Evolutionary conservation across 2,888 invertebrate species (phyloP).

Genomic region (Tanytarsus gracilentus): DNA sequence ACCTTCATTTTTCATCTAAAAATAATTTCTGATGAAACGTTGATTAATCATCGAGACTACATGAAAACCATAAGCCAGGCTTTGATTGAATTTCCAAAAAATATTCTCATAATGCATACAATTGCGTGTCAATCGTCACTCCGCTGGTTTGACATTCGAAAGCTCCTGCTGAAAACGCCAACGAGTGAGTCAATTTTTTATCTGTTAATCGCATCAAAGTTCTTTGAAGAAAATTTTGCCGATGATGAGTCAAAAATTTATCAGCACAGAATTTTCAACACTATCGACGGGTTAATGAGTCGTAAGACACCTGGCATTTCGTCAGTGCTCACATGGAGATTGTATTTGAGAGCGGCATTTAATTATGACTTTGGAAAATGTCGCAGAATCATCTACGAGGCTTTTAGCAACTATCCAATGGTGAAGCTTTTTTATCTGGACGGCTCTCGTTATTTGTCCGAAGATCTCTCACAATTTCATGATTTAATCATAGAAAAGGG

Average conservation of each 20-base stretch:
- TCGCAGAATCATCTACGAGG: slow-evolving; percentile 44
- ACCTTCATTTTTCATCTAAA: slow-evolving; percentile 35
- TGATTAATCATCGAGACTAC: slow-evolving; percentile 30
- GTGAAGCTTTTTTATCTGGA: slow-evolving; percentile 48
- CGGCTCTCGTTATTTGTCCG: slow-evolving; percentile 55
- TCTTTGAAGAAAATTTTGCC: slow-evolving; percentile 6
- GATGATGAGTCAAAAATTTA: slow-evolving; percentile 2
- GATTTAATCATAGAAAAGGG: slow-evolving; percentile 68
- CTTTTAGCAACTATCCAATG: slow-evolving; percentile 51
- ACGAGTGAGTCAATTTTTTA: slow-evolving; percentile 24
- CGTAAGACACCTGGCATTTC: background rate
- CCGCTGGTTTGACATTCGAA: slow-evolving; percentile 13
- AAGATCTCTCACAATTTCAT: slow-evolving; percentile 57
- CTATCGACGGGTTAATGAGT: slow-evolving; percentile 7
- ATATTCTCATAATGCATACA: slow-evolving; percentile 16
- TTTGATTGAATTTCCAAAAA: slow-evolving; percentile 31
- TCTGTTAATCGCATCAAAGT: background rate
- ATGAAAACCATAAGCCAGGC: slow-evolving; percentile 33
- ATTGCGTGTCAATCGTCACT: background rate
- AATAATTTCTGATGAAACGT: slow-evolving; percentile 33
- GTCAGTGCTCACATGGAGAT: slow-evolving; percentile 12
- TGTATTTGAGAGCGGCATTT: slow-evolving; percentile 22
- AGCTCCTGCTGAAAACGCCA: slow-evolving; percentile 10
- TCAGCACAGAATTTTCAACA: slow-evolving; percentile 18
- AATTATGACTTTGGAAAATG: slow-evolving; percentile 36